Base-by-base conservation (phyloP, 2,888 invertebrate species). In the Melangyna quadrimaculata region DNA sequence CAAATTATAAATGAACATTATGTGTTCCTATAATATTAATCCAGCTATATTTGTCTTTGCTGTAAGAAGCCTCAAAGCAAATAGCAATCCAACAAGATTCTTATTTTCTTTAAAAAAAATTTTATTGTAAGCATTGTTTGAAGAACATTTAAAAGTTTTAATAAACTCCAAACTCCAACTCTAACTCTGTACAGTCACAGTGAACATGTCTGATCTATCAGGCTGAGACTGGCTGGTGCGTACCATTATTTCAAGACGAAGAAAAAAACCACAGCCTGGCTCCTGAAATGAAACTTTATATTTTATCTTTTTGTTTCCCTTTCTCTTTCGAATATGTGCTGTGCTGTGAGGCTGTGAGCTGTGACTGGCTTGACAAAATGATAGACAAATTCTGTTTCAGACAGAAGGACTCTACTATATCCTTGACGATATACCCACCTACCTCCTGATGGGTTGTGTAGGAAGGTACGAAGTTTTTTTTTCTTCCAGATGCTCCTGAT, bases 121-220 rank as follows among this genome's bases (percentile, higher is more conserved):
- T 43, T 51, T 69, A 70, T 78, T 53, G 61, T 40, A 61, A 45
- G 37, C 78, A 78, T 82, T 83, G 78, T 78, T 78, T 74, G 65
- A 17, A 51, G 14, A 75, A 75, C 45, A 75, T 78, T 75, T 84
- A 32, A 22, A 51, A 74, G 65, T 57, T 74, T 43, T 43, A 70
- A 63, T 73, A 78, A 63, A 51, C 55, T 55, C 57, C 65, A 78
- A 63, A 51, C 55, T 55, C 57, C 65, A 32, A 55, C 69, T 57
- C 45, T n/a, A n/a, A n/a, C 27, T 29, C 43, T n/a, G n/a, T n/a
- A n/a, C n/a, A n/a, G n/a, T n/a, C n/a, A n/a, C n/a, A n/a, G n/a
- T n/a, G 32, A 37, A 17, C 48, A 55, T 51, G 55, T 48, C 27
- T 14, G 63, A 37, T 59, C 22, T 27, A 43, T 55, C 55, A 43